Evolutionary conservation across 2,888 invertebrate species (phyloP).

Genomic region (Watsonalla cultraria): DNA sequence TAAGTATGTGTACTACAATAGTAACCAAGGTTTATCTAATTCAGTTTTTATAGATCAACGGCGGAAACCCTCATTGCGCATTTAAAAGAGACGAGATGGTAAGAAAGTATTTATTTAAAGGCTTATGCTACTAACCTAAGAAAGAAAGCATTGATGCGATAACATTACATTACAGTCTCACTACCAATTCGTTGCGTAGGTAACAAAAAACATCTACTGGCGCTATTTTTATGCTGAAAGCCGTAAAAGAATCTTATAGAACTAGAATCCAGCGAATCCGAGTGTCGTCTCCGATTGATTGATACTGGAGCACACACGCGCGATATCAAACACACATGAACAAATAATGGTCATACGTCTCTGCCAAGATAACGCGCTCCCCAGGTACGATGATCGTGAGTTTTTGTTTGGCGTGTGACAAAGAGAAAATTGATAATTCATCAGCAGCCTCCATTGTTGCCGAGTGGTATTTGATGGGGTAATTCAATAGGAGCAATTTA

Average conservation of each 20-base stretch:
- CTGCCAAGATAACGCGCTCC: conserved; percentile 70
- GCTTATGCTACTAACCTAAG: no score
- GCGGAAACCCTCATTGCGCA: no score
- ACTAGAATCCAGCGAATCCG: conserved; percentile 41
- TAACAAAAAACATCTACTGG: not conserved
- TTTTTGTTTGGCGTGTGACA: conserved; percentile 69
- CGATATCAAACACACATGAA: conserved; percentile 51
- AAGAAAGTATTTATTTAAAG: no score
- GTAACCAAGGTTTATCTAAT: no score
- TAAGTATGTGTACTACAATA: no score
- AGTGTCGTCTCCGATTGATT: conserved; percentile 58
- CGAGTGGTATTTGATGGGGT: conserved; percentile 54
- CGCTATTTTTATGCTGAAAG: not conserved
- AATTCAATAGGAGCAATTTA: conserved; percentile 54
- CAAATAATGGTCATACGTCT: conserved; percentile 70
- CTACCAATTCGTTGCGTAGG: no score
- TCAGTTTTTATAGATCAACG: no score
- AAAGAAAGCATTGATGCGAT: no score
- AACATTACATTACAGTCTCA: no score
- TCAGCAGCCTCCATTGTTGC: conserved; percentile 57
- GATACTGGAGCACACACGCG: conserved; percentile 39
- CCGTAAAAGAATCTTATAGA: conserved; percentile 19
- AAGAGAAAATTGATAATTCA: conserved; percentile 73
- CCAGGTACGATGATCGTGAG: conserved; percentile 62
- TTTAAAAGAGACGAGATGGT: no score